These are phyloP conservation scores for Drosophila subobscura DNA, from an alignment of 1,140 invertebrate species.

Conservation along the genomic window DNA sequence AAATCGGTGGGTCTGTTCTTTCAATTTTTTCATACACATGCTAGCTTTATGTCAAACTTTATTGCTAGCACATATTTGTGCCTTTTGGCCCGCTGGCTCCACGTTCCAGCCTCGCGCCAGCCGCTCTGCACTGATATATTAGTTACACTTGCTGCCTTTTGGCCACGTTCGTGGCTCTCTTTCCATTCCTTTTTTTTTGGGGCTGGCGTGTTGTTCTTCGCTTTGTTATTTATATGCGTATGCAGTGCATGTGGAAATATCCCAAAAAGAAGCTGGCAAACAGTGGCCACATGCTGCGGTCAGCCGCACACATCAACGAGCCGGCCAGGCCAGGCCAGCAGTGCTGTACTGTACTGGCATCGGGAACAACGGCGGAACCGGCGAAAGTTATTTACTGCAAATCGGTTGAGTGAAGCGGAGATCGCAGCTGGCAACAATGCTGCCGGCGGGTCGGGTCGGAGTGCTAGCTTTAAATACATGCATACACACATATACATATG, in stretches of 20 bases:
- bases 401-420: conserved; percentile 65
- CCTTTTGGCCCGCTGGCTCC: neutral
- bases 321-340: conserved; percentile 2
- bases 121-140: conserved; percentile 57
- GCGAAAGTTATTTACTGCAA: conserved; percentile 81
- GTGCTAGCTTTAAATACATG: conserved; percentile 52
- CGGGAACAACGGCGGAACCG: conserved; percentile 49
- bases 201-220: neutral
- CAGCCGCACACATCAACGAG: conserved; percentile 75
- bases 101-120: neutral
- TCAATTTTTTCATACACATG: too few species aligned
- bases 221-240: conserved; percentile 63
- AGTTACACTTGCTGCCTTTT: conserved; percentile 64
- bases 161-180: conserved; percentile 7
- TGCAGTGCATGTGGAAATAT: conserved; percentile 54
- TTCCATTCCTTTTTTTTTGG: neutral
- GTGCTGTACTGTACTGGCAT: conserved; percentile 3
- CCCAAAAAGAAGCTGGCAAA: conserved; percentile 34
- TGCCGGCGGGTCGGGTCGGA: neutral
- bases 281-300: conserved; percentile 68
- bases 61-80: conserved; percentile 17
- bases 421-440: conserved; percentile 67
- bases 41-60: conserved; percentile 30
- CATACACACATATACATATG: too few species aligned
- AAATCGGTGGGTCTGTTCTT: too few species aligned